phyloP scores from a whole-genome alignment of 1,140 invertebrate genomes.

The Ceratoteleas bidentatus region DNA sequence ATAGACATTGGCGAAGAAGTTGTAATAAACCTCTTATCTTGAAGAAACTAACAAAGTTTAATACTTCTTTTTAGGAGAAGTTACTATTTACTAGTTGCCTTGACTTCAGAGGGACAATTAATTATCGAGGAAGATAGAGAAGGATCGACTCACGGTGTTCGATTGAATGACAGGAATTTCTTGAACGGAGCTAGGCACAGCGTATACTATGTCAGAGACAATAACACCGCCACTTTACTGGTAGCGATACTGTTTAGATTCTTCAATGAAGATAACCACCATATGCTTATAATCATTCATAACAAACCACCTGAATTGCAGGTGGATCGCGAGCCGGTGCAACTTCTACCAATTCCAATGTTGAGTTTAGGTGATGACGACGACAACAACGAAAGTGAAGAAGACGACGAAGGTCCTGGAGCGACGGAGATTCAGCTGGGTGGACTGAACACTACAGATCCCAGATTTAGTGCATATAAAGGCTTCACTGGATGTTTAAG shows the following conservation, averaged over 20 bases:
- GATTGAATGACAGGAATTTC: conserved; percentile 88
- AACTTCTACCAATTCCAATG: conserved; percentile 85
- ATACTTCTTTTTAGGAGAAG: conserved; percentile 84
- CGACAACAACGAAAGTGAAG: conserved; percentile 66
- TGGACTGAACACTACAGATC: conserved; percentile 91
- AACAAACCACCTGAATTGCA: conserved; percentile 62
- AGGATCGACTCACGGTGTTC: conserved; percentile 86
- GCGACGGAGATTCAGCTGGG: conserved; percentile 92
- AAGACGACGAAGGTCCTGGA: conserved; percentile 79
- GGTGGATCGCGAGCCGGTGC: conserved; percentile 89
- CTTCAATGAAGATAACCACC: background rate
- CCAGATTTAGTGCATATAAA: conserved; percentile 89
- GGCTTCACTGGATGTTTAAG: conserved; percentile 94
- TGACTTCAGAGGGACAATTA: conserved; percentile 90
- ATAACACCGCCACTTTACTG: conserved; percentile 86
- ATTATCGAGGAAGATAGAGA: conserved; percentile 93
- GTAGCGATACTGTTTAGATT: conserved; percentile 65
- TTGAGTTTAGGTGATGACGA: conserved; percentile 85
- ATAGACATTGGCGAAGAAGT: conserved; percentile 24
- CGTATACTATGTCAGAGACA: conserved; percentile 89
- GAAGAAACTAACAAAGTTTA: background rate
- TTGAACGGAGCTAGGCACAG: conserved; percentile 92
- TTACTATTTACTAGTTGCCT: conserved; percentile 90
- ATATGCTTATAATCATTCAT: background rate
- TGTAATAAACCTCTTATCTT: background rate